These are phyloP conservation scores for Dinocampus coccinellae DNA, from an alignment of 2,888 invertebrate genomes.

Conservation along the genomic window DNA sequence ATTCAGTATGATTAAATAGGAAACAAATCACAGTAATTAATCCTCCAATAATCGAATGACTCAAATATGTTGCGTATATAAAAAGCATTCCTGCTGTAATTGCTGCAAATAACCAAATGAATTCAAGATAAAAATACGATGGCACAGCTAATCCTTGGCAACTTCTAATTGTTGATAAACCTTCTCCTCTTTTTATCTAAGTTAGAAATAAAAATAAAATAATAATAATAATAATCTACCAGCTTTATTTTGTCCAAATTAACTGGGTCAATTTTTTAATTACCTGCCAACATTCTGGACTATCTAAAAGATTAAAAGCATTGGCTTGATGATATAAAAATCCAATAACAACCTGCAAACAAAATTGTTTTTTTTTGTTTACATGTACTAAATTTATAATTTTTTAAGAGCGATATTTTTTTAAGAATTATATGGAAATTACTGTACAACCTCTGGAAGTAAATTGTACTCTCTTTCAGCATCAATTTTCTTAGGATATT, in stretches of 20 bases:
- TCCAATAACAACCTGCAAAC: slow-evolving; percentile 68
- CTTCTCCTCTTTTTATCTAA: slow-evolving; percentile 76
- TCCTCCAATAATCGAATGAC: slow-evolving; percentile 82
- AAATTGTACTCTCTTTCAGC: slow-evolving; percentile 86
- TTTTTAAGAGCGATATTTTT: no score
- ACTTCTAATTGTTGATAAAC: slow-evolving; percentile 75
- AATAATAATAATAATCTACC: background rate
- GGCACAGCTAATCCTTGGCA: slow-evolving; percentile 87
- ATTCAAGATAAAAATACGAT: slow-evolving; percentile 84
- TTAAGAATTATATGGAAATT: no score
- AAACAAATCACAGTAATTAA: slow-evolving; percentile 79
- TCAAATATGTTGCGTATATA: slow-evolving; percentile 77
- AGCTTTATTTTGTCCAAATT: no score
- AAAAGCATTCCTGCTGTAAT: slow-evolving; percentile 79
- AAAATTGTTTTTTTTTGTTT: slow-evolving; percentile 22
- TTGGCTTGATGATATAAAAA: slow-evolving; percentile 71
- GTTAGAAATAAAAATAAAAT: slow-evolving; percentile 34
- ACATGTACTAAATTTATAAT: background rate
- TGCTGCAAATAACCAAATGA: slow-evolving; percentile 82
- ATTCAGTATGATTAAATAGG: slow-evolving; percentile 86
- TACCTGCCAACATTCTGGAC: slow-evolving; percentile 69
- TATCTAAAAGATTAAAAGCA: slow-evolving; percentile 54
- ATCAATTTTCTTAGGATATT: slow-evolving; percentile 85
- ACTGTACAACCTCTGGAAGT: slow-evolving; percentile 80
- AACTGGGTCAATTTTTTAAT: no score